Evolutionary conservation across 2,888 invertebrate species (phyloP).

Genomic region (Hedya salicella): DNA sequence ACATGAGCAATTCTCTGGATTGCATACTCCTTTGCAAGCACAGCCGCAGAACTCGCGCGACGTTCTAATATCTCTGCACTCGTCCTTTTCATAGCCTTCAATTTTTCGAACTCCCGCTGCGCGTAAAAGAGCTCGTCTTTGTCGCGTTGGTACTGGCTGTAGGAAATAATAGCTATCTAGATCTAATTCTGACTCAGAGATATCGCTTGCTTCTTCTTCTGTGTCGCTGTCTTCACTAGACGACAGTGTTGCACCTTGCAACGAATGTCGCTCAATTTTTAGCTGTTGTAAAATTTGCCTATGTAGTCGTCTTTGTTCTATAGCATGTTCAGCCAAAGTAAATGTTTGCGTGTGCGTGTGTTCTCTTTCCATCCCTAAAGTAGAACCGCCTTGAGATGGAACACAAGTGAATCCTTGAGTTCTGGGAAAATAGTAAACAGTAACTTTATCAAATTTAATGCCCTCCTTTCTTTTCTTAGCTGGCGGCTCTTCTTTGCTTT

Average conservation of each 20-base stretch:
- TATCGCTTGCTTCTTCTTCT: conserved; percentile 93
- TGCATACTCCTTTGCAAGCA: conserved; percentile 96
- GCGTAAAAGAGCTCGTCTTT: conserved; percentile 93
- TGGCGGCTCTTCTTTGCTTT: conserved; percentile 74
- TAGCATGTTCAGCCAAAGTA: conserved; percentile 94
- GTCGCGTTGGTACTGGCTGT: conserved; percentile 96
- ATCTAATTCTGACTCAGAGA: conserved; percentile 93
- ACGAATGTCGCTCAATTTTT: conserved; percentile 87
- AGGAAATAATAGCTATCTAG: conserved; percentile 95
- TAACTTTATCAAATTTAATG: conserved; percentile 96
- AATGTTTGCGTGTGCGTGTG: conserved; percentile 90
- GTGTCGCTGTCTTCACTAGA: conserved; percentile 94
- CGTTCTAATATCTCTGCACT: conserved; percentile 95
- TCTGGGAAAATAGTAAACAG: conserved; percentile 97
- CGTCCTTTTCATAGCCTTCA: conserved; percentile 96
- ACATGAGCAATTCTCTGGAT: conserved; percentile 98
- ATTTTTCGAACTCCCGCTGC: conserved; percentile 98
- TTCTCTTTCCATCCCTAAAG: conserved; percentile 95
- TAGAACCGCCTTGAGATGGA: conserved; percentile 95
- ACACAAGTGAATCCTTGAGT: conserved; percentile 96
- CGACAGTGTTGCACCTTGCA: conserved; percentile 85
- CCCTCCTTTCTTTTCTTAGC: conserved; percentile 90
- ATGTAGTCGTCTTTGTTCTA: conserved; percentile 94
- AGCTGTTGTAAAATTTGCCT: conserved; percentile 91
- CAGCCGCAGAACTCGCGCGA: conserved; percentile 98